phyloP scores from a whole-genome alignment of 2,113 vertebrate species.

The Rhineura floridana region DNA sequence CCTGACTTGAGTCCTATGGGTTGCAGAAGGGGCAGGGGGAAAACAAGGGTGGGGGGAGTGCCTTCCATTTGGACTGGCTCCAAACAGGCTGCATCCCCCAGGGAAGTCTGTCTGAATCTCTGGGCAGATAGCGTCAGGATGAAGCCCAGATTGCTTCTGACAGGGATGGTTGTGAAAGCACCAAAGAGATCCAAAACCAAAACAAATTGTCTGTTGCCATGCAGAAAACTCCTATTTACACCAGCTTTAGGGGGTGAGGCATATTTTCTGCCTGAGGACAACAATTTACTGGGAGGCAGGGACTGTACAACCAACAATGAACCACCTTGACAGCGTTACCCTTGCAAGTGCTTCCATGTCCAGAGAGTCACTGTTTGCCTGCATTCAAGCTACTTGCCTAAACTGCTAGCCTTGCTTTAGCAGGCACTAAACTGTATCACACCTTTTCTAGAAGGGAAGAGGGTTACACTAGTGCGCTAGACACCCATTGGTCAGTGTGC shows the following conservation, averaged over 20 bases:
- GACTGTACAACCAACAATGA: background rate
- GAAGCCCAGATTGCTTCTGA: conserved; percentile 25
- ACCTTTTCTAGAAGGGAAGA: background rate
- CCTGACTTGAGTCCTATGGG: conserved; percentile 1
- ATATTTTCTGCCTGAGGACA: background rate
- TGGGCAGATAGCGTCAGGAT: conserved; percentile 17
- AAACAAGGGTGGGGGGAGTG: background rate
- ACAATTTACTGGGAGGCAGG: background rate
- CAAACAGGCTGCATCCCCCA: conserved; percentile 14
- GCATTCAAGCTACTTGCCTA: background rate
- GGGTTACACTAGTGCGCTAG: background rate
- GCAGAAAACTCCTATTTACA: background rate
- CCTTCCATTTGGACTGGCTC: conserved; percentile 16
- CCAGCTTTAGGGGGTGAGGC: background rate
- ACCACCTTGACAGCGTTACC: background rate
- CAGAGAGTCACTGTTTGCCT: background rate
- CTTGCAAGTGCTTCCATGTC: background rate
- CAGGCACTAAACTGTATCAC: background rate
- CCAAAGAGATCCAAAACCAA: background rate
- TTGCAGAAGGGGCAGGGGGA: background rate
- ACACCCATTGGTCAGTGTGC: background rate
- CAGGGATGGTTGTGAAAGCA: conserved; percentile 11
- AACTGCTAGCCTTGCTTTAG: background rate
- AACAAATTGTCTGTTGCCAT: background rate
- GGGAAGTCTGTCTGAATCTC: conserved; percentile 24